Base-by-base conservation (phyloP, 1,140 invertebrate genomes). In the Helicoverpa zea region DNA sequence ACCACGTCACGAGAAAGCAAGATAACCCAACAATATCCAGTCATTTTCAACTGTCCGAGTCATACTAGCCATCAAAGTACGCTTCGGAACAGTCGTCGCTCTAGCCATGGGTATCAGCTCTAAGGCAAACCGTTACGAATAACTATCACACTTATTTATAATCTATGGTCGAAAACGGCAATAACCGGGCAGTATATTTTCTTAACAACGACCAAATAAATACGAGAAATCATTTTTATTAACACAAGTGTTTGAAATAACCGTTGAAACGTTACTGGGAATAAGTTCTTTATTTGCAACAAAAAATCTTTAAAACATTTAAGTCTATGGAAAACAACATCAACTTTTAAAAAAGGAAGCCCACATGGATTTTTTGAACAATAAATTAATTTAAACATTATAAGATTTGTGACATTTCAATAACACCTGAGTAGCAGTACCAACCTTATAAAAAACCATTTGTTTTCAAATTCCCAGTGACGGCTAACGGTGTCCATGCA, bases 181-280 rank as follows among this genome's bases (percentile, higher is more conserved):
- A 83, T 82, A 87, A 72, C 72, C 81, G 83, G 87, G 82, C 87
- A 86, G 85, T 88, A 86, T 70, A 75, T 79, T 87, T 76, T 63
- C 73, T 76, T 84, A 81, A 81, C 74, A 82, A 78, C 79, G 74
- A 74, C 51, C 13, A 66, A 78, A 79, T 52, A 76, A 61, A 76
- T 51, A 66, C 64, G 29, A 35, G 16, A 75, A 61, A 23, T 49
- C 12, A 75, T 23, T 75, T 23, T 14, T 61, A 43, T 13, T 35
- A 35, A 35, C 3, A 35, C 35, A 35, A 35, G 35, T 35, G 35
- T 3, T 35, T 35, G 35, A 49, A 75, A 61, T 12, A 75, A 56
- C 4, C 29, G 14, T 56, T 73, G 14, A 30, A 43, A 58, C 73
- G 73, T 75, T 18, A 75, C 73, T 75, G 49, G 73, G 35, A 16